Conservation (phyloP, 2,113 vertebrate genomes). For the Oreocharis arfaki region DNA sequence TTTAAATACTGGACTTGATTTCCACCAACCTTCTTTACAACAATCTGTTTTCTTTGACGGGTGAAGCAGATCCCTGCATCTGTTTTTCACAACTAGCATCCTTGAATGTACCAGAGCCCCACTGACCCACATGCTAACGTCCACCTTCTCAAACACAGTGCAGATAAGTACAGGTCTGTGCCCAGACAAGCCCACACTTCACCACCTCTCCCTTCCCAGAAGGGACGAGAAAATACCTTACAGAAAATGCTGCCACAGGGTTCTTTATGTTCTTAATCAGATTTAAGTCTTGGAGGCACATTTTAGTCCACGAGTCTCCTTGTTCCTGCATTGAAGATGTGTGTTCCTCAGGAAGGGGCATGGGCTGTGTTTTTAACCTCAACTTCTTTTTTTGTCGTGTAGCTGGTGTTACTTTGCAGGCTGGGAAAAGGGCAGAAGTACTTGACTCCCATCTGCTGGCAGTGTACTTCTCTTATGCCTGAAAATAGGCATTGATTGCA, state of each 20-base stretch:
- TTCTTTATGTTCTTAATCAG: neutral
- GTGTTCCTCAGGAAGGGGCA: neutral
- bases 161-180: rapidly evolving
- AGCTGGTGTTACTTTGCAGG: neutral
- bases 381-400: rapidly evolving
- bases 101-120: rapidly evolving
- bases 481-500: neutral
- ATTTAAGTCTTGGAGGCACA: neutral
- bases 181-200: rapidly evolving
- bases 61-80: neutral
- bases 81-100: neutral
- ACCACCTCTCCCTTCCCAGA: neutral
- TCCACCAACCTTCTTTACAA: neutral
- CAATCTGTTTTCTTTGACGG: neutral
- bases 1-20: neutral
- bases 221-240: neutral
- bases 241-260: neutral
- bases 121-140: neutral
- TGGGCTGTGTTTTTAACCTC: neutral
- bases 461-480: rapidly evolving
- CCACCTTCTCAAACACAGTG: neutral
- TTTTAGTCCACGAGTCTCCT: neutral
- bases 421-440: neutral
- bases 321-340: rapidly evolving
- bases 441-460: neutral